These are phyloP conservation scores for Oreochromis aureus DNA, from an alignment of 2,113 vertebrate species.

Conservation along the genomic window DNA sequence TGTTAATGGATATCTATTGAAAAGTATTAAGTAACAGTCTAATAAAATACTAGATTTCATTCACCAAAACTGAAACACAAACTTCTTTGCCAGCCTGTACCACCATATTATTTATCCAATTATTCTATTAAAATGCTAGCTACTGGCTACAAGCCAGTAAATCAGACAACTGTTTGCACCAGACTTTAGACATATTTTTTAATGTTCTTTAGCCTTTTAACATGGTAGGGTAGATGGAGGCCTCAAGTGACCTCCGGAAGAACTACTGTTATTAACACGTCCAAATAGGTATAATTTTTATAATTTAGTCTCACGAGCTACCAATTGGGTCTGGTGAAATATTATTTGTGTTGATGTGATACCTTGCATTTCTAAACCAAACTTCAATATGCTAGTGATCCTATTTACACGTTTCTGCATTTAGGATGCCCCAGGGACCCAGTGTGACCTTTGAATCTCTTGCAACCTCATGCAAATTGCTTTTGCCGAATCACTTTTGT, in stretches of 20 bases:
- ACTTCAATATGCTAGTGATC: not conserved
- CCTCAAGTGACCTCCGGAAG: not conserved
- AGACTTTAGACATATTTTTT: not conserved
- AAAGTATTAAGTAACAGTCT: not conserved
- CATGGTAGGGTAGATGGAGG: not conserved
- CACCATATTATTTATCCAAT: not conserved
- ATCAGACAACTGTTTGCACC: not conserved
- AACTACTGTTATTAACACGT: not conserved
- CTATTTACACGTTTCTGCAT: not conserved
- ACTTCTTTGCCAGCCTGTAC: not conserved
- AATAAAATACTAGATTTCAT: not conserved
- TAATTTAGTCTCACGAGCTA: no score
- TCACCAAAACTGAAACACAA: not conserved
- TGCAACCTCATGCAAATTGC: not conserved
- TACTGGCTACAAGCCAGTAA: not conserved
- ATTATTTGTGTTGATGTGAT: not conserved
- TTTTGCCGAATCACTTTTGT: not conserved
- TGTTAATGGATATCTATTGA: not conserved
- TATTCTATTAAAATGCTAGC: not conserved
- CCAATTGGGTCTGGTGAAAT: not conserved
- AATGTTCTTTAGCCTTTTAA: not conserved
- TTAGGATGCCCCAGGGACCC: not conserved
- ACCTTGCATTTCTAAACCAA: not conserved
- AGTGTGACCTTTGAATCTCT: not conserved
- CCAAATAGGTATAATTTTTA: not conserved